Evolutionary conservation across 2,888 invertebrate species (phyloP).

Genomic region (Drosophila atripex): DNA sequence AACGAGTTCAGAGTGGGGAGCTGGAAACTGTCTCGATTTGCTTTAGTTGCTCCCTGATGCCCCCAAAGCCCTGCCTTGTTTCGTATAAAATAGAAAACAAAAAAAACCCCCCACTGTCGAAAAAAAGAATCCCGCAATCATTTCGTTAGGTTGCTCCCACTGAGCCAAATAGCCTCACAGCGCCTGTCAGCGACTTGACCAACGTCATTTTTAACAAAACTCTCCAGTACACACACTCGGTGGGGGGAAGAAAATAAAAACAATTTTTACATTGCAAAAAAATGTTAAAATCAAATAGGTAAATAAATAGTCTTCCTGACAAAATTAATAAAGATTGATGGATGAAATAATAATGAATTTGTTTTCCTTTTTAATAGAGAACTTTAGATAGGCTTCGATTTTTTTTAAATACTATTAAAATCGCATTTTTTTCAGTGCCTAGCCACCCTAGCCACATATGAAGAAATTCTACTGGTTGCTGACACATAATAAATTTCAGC

Average conservation of each 20-base stretch:
- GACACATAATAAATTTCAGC: constrained; percentile 66
- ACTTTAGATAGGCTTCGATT: not conserved
- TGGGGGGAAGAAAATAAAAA: not conserved
- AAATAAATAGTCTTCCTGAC: not conserved
- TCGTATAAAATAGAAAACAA: not conserved
- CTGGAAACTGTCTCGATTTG: constrained; percentile 46
- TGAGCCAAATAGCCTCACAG: constrained; percentile 41
- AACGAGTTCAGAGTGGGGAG: not conserved
- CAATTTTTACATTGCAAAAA: not conserved
- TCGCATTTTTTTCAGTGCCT: not conserved
- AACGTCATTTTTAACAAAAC: constrained; percentile 58
- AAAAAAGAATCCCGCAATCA: constrained; percentile 22
- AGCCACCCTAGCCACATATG: constrained; percentile 13
- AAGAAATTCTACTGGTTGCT: constrained; percentile 43
- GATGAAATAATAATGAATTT: not conserved
- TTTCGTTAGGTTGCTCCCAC: constrained; percentile 26
- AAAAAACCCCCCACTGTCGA: not conserved
- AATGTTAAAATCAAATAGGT: not conserved
- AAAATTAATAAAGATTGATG: not conserved
- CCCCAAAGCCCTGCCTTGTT: constrained; percentile 3
- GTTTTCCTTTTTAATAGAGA: not conserved
- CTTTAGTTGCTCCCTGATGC: constrained; percentile 31
- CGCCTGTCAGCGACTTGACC: constrained; percentile 61
- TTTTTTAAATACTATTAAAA: not conserved
- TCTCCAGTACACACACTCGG: constrained; percentile 2